These are phyloP conservation scores for Murina feae DNA, from an alignment of 2,113 vertebrate species.

Conservation along the genomic window DNA sequence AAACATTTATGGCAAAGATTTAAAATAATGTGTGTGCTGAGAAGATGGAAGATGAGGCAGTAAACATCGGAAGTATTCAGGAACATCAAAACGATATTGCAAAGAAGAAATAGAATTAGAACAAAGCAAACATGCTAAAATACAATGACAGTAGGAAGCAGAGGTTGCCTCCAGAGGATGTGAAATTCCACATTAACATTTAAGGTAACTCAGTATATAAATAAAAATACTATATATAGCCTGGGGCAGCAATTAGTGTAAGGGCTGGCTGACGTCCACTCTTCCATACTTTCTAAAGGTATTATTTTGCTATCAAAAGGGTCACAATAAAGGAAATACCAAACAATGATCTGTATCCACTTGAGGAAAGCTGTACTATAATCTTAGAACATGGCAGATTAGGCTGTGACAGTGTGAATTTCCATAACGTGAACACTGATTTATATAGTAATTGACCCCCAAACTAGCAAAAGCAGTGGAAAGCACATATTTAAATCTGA, in stretches of 20 bases:
- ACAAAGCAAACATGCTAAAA: neutral
- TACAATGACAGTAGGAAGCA: neutral
- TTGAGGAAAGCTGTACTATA: neutral
- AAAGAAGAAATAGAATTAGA: neutral
- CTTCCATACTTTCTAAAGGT: neutral
- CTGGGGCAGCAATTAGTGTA: slow-evolving; percentile 13
- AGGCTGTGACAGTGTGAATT: neutral
- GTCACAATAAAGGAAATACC: neutral
- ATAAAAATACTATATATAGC: neutral
- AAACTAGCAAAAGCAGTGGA: neutral
- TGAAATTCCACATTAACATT: slow-evolving; percentile 40
- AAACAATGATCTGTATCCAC: neutral
- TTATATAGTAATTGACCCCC: neutral
- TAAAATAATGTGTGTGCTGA: neutral
- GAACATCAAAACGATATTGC: neutral
- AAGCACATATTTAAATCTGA: neutral
- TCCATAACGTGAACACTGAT: neutral
- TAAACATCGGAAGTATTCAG: neutral
- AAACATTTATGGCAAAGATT: neutral
- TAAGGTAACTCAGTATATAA: slow-evolving; percentile 9
- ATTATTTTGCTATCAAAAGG: neutral
- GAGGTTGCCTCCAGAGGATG: neutral
- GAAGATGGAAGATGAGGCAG: neutral
- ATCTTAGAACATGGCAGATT: neutral
- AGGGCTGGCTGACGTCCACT: neutral